A percentile compares a stretch with the other conserved stretches of the same genome.
These are phyloP conservation scores for Muscina levida DNA, from an alignment of 2,888 invertebrate species.

Conservation along the genomic window DNA sequence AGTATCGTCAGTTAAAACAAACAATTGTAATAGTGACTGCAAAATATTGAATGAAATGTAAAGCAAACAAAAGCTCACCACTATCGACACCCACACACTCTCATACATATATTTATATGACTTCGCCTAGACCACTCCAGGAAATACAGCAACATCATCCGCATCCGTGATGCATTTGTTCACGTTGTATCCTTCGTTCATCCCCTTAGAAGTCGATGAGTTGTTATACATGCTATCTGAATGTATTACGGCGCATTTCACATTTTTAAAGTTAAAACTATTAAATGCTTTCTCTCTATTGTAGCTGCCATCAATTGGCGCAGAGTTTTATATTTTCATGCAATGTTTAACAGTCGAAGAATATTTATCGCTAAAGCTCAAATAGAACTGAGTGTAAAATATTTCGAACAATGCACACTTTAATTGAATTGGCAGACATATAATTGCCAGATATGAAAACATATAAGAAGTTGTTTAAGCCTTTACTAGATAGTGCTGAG, in stretches of 20 bases:
- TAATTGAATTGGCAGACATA: constrained; percentile 60
- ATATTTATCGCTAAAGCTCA: constrained; percentile 57
- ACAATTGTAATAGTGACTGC: constrained; percentile 37
- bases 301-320: background rate
- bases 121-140: background rate
- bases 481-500: too few species aligned
- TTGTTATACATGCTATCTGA: too few species aligned
- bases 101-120: too few species aligned
- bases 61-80: constrained; percentile 73
- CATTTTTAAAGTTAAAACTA: constrained; percentile 3
- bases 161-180: constrained; percentile 1
- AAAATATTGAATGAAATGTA: constrained; percentile 69
- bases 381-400: background rate
- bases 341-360: constrained; percentile 49
- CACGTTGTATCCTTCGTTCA: background rate
- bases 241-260: background rate
- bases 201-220: background rate
- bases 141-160: background rate
- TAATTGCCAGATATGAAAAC: background rate
- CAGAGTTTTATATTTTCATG: background rate
- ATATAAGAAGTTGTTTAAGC: background rate
- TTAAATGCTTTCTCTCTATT: background rate
- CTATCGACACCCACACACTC: constrained; percentile 49
- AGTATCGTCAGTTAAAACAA: constrained; percentile 66
- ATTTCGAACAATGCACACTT: constrained; percentile 46